These are phyloP conservation scores for Melieria omissa DNA, from an alignment of 2,888 invertebrate species.

Conservation along the genomic window DNA sequence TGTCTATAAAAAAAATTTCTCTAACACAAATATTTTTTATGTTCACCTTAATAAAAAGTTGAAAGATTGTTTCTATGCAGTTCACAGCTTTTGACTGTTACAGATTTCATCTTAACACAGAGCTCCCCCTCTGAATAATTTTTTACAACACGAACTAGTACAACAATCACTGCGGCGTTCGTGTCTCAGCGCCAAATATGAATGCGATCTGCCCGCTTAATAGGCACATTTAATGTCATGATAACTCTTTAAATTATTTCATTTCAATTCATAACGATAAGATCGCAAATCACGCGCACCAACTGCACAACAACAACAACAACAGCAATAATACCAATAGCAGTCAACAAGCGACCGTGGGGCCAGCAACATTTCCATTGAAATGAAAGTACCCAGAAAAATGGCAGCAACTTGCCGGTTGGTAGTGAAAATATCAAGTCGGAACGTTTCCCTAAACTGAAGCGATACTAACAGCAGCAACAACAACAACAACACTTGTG, in stretches of 20 bases:
- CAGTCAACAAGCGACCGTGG: no score
- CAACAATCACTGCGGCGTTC: no score
- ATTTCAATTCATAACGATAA: slow-evolving; percentile 62
- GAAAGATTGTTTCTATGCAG: no score
- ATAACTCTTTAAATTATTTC: slow-evolving; percentile 65
- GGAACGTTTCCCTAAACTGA: slow-evolving; percentile 54
- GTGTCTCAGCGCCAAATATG: no score
- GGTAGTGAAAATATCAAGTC: slow-evolving; percentile 60
- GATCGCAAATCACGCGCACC: slow-evolving; percentile 61
- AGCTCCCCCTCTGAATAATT: no score
- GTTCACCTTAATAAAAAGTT: no score
- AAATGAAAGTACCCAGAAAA: slow-evolving; percentile 30
- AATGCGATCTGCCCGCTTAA: slow-evolving; percentile 31
- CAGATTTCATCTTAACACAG: no score
- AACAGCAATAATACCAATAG: not conserved
- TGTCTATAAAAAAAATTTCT: no score
- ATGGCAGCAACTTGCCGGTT: slow-evolving; percentile 5
- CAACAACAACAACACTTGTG: slow-evolving; percentile 30
- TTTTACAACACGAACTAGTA: no score
- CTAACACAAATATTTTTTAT: no score
- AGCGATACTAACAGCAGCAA: slow-evolving; percentile 36
- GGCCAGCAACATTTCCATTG: not conserved
- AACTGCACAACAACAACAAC: slow-evolving; percentile 27
- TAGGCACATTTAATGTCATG: slow-evolving; percentile 54
- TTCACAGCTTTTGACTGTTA: no score